Conservation (phyloP, 2,888 invertebrate genomes). For the Merodon equestris region DNA sequence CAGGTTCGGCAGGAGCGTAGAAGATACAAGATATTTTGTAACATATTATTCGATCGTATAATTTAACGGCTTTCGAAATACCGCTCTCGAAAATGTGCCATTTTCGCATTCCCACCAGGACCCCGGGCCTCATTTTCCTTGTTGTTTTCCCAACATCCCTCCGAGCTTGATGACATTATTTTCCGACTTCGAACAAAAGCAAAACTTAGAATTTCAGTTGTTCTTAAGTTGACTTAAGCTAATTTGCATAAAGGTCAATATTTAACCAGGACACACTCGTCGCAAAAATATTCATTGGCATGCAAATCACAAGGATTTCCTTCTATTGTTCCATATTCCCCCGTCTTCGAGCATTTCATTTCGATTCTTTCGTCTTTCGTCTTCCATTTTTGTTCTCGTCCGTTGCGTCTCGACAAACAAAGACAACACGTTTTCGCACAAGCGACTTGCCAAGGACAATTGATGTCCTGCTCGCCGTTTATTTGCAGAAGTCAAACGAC, state of each 20-base stretch:
- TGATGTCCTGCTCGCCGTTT: slow-evolving; percentile 34
- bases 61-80: slow-evolving; percentile 64
- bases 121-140: slow-evolving; percentile 11
- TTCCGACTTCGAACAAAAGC: slow-evolving; percentile 27
- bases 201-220: slow-evolving; percentile 62
- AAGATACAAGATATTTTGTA: slow-evolving; percentile 56
- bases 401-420: slow-evolving; percentile 29
- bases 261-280: slow-evolving; percentile 69
- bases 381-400: no score
- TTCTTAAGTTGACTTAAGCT: slow-evolving; percentile 80
- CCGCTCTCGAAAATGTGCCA: slow-evolving; percentile 50
- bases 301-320: slow-evolving; percentile 76
- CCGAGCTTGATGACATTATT: slow-evolving; percentile 60
- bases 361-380: neutral
- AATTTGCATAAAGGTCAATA: slow-evolving; percentile 74
- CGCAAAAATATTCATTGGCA: slow-evolving; percentile 75
- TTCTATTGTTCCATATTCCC: slow-evolving; percentile 69
- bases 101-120: slow-evolving; percentile 15
- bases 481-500: slow-evolving; percentile 41
- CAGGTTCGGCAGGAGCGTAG: neutral
- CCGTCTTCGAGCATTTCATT: neutral
- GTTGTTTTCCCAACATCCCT: slow-evolving; percentile 16
- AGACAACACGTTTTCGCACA: slow-evolving; percentile 37
- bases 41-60: slow-evolving; percentile 67
- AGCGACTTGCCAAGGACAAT: slow-evolving; percentile 55